Conservation (phyloP, 2,888 invertebrate species). For the Drosophila acutilabella region DNA sequence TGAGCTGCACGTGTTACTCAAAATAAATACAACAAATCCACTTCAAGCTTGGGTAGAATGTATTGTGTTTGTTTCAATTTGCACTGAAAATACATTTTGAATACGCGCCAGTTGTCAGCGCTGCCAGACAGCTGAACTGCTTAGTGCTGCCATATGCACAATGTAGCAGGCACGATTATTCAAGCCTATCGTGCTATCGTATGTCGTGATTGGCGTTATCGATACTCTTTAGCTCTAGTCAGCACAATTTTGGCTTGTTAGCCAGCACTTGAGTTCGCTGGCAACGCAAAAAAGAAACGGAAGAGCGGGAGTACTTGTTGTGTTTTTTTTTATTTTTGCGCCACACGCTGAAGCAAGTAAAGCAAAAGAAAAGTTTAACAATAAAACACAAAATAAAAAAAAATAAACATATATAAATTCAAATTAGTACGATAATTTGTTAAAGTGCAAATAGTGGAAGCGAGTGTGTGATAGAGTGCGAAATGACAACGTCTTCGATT, state of each 20-base stretch:
- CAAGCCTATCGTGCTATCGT: constrained; percentile 22
- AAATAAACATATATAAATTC: neutral
- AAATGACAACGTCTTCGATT: constrained; percentile 79
- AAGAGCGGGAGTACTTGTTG: constrained; percentile 48
- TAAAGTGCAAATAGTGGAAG: constrained; percentile 29
- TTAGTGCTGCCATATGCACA: neutral
- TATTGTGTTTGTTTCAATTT: neutral
- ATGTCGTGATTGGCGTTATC: constrained; percentile 7
- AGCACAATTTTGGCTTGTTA: constrained; percentile 40
- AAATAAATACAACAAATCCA: neutral
- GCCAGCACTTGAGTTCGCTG: constrained; percentile 40
- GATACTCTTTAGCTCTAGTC: constrained; percentile 18
- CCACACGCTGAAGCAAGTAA: constrained; percentile 34
- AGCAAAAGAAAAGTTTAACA: constrained; percentile 29
- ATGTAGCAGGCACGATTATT: constrained; percentile 4
- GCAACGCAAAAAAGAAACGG: constrained; percentile 44
- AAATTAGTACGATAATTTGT: constrained; percentile 9
- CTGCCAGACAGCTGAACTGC: constrained; percentile 28
- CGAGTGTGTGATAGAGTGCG: constrained; percentile 7
- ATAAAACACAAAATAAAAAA: constrained; percentile 7
- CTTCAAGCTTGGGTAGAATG: neutral
- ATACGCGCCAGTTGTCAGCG: constrained; percentile 8
- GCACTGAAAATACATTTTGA: neutral
- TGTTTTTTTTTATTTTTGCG: constrained; percentile 43
- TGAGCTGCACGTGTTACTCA: neutral